phyloP scores from a whole-genome alignment of 2,113 vertebrate genomes.

The Calyptomena viridis region DNA sequence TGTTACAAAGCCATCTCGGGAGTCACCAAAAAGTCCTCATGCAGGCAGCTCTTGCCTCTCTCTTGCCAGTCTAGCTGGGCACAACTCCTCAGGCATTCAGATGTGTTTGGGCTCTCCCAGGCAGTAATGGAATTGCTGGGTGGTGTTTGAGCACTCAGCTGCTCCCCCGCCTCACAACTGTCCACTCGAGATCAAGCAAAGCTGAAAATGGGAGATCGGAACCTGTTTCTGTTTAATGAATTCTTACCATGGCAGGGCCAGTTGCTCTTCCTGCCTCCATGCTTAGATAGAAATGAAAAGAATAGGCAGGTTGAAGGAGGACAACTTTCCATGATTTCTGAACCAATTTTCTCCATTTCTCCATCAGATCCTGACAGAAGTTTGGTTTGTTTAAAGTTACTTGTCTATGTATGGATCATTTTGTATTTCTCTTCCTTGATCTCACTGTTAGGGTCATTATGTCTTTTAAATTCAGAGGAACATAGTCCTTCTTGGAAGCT shows the following conservation, averaged over 20 bases:
- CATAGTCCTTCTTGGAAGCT: background rate
- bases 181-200: background rate
- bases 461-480: background rate
- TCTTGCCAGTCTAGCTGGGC: background rate
- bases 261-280: background rate
- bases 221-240: background rate
- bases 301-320: background rate
- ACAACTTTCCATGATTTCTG: background rate
- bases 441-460: background rate
- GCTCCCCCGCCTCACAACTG: background rate
- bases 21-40: fast-evolving
- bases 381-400: background rate
- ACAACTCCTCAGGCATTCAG: fast-evolving
- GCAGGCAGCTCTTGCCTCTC: background rate
- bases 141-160: background rate
- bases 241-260: background rate
- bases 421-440: background rate
- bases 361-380: background rate
- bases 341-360: background rate
- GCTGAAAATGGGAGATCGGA: background rate
- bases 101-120: background rate
- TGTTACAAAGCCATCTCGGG: background rate
- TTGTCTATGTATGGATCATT: background rate
- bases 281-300: background rate
- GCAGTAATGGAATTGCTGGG: background rate